These are phyloP conservation scores for Drosophila pachea DNA, from an alignment of 1,140 invertebrate genomes.

Conservation along the genomic window DNA sequence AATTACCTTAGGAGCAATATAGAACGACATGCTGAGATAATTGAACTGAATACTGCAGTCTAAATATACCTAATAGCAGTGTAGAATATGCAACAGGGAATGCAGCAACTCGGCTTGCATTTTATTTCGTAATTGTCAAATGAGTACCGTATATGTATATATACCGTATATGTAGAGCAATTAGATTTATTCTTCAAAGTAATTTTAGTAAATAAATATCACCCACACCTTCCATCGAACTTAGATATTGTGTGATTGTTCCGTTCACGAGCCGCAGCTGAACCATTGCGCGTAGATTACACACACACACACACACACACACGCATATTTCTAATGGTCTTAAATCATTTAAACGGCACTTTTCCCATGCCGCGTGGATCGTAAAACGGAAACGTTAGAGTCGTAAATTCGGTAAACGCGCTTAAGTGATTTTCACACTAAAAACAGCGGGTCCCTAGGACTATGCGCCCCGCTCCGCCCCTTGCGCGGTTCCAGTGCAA, in stretches of 20 bases:
- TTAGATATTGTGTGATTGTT: neutral
- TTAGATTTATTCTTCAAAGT: too few species aligned
- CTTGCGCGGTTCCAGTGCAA: neutral
- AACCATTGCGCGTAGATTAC: neutral
- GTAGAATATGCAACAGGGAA: too few species aligned
- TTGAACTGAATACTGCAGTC: neutral
- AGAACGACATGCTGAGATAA: neutral
- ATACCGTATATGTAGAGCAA: too few species aligned
- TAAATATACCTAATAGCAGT: neutral
- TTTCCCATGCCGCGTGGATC: slow-evolving; percentile 25
- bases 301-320: neutral
- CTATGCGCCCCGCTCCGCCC: slow-evolving; percentile 25
- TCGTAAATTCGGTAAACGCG: slow-evolving; percentile 70
- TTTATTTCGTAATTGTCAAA: too few species aligned
- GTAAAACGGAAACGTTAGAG: slow-evolving; percentile 64
- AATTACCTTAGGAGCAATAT: too few species aligned
- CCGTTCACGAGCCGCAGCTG: neutral
- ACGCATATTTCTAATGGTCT: slow-evolving; percentile 27
- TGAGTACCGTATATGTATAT: too few species aligned
- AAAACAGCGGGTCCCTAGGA: slow-evolving; percentile 63
- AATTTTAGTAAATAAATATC: neutral
- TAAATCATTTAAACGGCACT: slow-evolving; percentile 56
- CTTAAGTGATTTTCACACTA: slow-evolving; percentile 74
- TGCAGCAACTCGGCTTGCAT: too few species aligned
- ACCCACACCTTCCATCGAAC: neutral